phyloP scores from a whole-genome alignment of 64 coral and sea anemone species.

The Stichodactyla helianthus region DNA sequence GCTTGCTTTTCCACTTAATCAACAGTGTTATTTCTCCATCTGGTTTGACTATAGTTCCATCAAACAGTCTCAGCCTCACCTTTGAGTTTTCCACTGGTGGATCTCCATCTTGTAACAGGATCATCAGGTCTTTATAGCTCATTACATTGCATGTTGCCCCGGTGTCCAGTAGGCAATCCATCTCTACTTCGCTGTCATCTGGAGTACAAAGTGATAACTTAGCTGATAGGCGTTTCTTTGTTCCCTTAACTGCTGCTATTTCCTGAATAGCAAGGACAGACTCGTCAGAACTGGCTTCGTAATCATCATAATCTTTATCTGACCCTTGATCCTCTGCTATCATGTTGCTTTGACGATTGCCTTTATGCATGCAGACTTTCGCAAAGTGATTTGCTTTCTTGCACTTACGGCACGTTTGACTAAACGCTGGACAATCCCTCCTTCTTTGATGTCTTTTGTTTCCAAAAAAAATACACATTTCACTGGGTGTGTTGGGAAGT shows the following conservation, averaged over 20 bases:
- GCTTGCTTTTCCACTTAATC: slow-evolving; percentile 22
- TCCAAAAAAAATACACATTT: slow-evolving; percentile 39
- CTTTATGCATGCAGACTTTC: slow-evolving; percentile 21
- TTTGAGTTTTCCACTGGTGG: slow-evolving; percentile 36
- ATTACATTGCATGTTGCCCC: slow-evolving; percentile 42
- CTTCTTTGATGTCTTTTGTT: slow-evolving; percentile 34
- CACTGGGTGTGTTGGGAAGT: background rate
- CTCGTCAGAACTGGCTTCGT: background rate
- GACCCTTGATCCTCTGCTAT: background rate
- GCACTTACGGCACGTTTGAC: background rate
- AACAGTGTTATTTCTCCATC: slow-evolving; percentile 40
- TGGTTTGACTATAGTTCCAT: slow-evolving; percentile 41
- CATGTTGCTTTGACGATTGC: slow-evolving; percentile 13
- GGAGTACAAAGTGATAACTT: background rate
- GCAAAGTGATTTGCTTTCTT: slow-evolving; percentile 34
- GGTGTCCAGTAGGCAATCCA: slow-evolving; percentile 24
- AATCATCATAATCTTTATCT: background rate
- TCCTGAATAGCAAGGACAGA: slow-evolving; percentile 28
- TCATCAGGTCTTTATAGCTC: slow-evolving; percentile 38
- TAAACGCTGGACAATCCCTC: background rate
- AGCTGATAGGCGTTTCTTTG: slow-evolving; percentile 2
- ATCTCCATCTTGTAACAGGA: slow-evolving; percentile 47
- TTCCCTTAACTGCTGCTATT: background rate
- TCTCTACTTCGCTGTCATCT: background rate
- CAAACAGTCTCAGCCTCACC: slow-evolving; percentile 38